Evolutionary conservation across 2,797 vertebrate species (phyloP).

Genomic region (Centropyge bicolor): DNA sequence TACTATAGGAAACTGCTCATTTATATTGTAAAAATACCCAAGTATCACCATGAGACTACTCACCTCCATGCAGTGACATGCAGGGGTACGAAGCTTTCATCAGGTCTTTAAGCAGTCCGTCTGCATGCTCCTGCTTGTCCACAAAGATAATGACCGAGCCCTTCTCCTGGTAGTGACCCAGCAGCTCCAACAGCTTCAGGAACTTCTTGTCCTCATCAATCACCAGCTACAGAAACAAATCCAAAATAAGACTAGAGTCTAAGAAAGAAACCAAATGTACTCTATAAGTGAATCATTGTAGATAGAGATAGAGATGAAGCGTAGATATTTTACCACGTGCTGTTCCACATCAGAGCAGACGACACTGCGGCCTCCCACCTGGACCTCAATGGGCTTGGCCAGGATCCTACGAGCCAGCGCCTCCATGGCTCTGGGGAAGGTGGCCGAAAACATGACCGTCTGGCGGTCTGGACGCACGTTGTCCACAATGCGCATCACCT

Average conservation of each 20-base stretch:
- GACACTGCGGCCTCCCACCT: slow-evolving; percentile 97
- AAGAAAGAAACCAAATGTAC: neutral
- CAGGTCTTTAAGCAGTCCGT: slow-evolving; percentile 94
- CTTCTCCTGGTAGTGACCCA: slow-evolving; percentile 98
- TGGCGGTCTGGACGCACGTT: slow-evolving; percentile 97
- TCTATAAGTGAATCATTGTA: neutral
- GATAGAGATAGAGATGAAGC: neutral
- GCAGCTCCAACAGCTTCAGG: slow-evolving; percentile 95
- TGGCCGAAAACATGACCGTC: slow-evolving; percentile 99
- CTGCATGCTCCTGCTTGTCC: slow-evolving; percentile 98
- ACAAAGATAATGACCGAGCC: slow-evolving; percentile 98
- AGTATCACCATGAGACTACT: neutral
- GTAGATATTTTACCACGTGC: slow-evolving; percentile 87
- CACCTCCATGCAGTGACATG: slow-evolving; percentile 99
- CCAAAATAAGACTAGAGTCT: neutral
- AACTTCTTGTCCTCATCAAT: slow-evolving; percentile 99
- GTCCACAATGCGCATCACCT: slow-evolving; percentile 99
- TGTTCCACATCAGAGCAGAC: slow-evolving; percentile 99
- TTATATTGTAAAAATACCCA: neutral
- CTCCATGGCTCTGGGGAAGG: slow-evolving; percentile 98
- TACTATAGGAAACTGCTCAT: too few species aligned
- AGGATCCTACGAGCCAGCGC: slow-evolving; percentile 96
- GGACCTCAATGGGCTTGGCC: slow-evolving; percentile 95
- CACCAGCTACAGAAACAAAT: slow-evolving; percentile 87
- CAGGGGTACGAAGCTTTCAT: slow-evolving; percentile 99